Base-by-base conservation (phyloP, 2,113 vertebrate genomes). In the Tursiops truncatus region DNA sequence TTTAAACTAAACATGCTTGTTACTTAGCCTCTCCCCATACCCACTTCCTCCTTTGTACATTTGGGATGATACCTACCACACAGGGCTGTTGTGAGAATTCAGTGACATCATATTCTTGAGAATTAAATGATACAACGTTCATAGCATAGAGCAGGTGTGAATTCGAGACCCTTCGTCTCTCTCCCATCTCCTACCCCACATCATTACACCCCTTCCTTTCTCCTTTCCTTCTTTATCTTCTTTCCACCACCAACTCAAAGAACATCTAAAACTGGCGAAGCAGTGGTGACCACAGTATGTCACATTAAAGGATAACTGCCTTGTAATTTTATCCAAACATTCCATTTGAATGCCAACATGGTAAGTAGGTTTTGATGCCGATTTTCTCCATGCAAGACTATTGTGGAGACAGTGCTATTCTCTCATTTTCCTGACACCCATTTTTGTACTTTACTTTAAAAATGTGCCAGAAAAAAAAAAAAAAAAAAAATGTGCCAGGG, bases 391-490 rank as follows among this genome's bases (percentile, higher is more conserved):
- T 8, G 23, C 6, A 18, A 67, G 58, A 47, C 7, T 28, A n/a
- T 50, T 44, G 26, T 8, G 23, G n/a, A 6, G 31, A 77, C 26
- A 53, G 63, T 11, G 86, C 89, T 41, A 25, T 83, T 90, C 87
- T 77, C 80, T 83, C 63, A 2, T 44, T 50, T 14, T 94, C 74
- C 67, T 9, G 0, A 74, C 91, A 81, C 23, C 85, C 60, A 95
- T 88, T 88, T 50, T 80, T 71, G 63, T 77, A 14, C 92, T 98
- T 97, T 74, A 41, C 97, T 94, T 95, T 89, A 79, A 94, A 94
- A 95, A 87, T 3, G 47, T 53, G 23, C 68, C 94, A 86, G 38
- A 36, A 36, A 36, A 36, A 36, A 36, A 36, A 36, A 36, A 36
- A 36, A 36, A 36, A 36, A 36, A 79, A 94, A 94, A 95, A 87